Base-by-base conservation (phyloP, 2,797 vertebrate species). In the Rhadinocentrus ornatus region DNA sequence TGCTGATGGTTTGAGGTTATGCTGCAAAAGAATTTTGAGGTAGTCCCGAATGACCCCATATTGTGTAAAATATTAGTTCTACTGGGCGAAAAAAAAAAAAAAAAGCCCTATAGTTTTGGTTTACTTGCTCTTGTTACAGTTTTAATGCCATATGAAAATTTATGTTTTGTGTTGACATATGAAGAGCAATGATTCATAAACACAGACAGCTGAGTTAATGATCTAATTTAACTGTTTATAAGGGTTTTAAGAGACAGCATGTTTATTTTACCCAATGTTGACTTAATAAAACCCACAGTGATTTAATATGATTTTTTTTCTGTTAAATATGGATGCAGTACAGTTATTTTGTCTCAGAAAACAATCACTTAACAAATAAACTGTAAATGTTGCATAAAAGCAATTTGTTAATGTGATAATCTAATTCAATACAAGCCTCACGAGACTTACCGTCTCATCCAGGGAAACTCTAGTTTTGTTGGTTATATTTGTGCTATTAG, bases 361-460 rank as follows among this genome's bases (percentile, higher is more conserved):
- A 50, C 20, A n/a, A n/a, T 10, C 7, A 22, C 20, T 10, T 48
- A 11, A 48, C 9, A n/a, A 9, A 46, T 22, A 22, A 48, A 22
- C 8, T 24, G 13, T 22, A 20, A 6, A 27, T 0, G 1, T 22
- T 59, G 35, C 1, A 6, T 6, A 4, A 22, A 37, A 31, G n/a
- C n/a, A n/a, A 48, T 1, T 20, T 34, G 5, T 2, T n/a, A 39
- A 27, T 13, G 20, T 29, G 0, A 5, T 24, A 16, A 24, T 54
- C 10, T 11, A 22, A 62, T 11, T 53, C 48, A 13, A 37, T 4
- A 22, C 31, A 32, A 26, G 13, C 5, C 0, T 12, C 2, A 9
- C 39, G 26, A 54, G n/a, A 64, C 90, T 90, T 50, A 98, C 96
- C 6, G 93, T 97, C 62, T 95, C 92, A 0, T 90, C 93, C 75